Evolutionary conservation across 2,797 vertebrate species (phyloP), one percentile per base, ranked within the genome.

Genomic region (Halcyon badia): DNA sequence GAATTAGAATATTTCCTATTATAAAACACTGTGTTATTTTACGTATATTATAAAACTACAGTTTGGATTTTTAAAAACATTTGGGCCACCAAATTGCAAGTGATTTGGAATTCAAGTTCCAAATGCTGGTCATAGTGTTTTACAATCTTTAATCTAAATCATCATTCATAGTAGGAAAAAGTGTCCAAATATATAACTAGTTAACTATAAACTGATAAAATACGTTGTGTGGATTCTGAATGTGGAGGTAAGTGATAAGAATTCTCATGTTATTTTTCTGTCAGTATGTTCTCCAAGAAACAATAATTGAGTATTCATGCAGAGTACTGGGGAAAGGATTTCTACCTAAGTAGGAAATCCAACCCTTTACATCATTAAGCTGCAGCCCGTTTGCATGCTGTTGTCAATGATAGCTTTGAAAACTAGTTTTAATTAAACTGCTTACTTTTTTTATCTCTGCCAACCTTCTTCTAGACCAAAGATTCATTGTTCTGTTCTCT

Each of bases 401-500:
- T 42, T 69, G 10, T 44, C 54, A 62, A 19, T 26, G 30, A 24
- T 8, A 62, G 9, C 9, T 84, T 79, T 52, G 44, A 68, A 58
- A 92, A 49, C 17, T 57, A 39, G 5, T 41, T 69, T 18, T 62
- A 93, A 60, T 46, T 10, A 56, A 83, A 87, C 14, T 78, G 2
- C 28, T 48, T 20, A 20, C 4, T 68, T 61, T 91, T 44, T 31
- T 41, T 2, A 10, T 85, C 54, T 92, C 64, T 75, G 14, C 4
- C 30, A 31, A 5, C 4, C 19, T 10, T 87, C 26, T 35, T 87
- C 17, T 58, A 70, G 24, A 69, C 10, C 19, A 49, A 91, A 83
- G 46, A 83, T 82, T 58, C 19, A 83, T 69, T 73, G 9, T 90
- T 94, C 70, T 62, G 24, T 61, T 77, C 18, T n/a, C 46, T 80